phyloP scores from a whole-genome alignment of 2,113 vertebrate genomes.

The Meleagris gallopavo region DNA sequence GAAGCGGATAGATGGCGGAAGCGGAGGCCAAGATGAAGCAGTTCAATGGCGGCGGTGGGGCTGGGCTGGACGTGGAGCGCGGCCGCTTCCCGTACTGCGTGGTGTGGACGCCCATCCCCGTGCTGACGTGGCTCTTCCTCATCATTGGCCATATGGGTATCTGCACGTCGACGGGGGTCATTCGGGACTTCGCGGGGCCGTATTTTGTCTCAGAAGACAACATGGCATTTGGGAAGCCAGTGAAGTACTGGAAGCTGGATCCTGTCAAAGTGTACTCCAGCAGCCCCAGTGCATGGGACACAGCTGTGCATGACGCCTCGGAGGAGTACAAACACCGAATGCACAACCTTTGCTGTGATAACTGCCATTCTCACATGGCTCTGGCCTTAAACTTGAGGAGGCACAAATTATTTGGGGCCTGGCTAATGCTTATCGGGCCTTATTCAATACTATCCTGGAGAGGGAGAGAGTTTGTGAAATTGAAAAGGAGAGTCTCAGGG shows the following conservation, averaged over 20 bases:
- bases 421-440: too few species aligned
- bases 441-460: too few species aligned
- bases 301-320: slow-evolving; percentile 90
- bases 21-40: too few species aligned
- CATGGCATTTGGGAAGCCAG: slow-evolving; percentile 97
- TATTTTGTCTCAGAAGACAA: slow-evolving; percentile 98
- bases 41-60: too few species aligned
- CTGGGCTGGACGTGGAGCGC: too few species aligned
- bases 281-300: slow-evolving; percentile 88
- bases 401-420: too few species aligned
- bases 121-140: slow-evolving; percentile 94
- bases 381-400: slow-evolving; percentile 96
- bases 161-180: slow-evolving; percentile 92
- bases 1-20: too few species aligned
- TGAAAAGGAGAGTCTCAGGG: too few species aligned
- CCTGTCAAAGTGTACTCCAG: slow-evolving; percentile 85
- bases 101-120: too few species aligned
- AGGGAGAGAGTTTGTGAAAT: too few species aligned
- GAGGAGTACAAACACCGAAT: slow-evolving; percentile 96
- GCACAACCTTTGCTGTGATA: slow-evolving; percentile 98
- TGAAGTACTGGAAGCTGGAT: slow-evolving; percentile 97
- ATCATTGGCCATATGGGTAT: slow-evolving; percentile 99
- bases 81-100: too few species aligned
- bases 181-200: slow-evolving; percentile 95
- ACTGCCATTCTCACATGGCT: slow-evolving; percentile 97